Evolutionary conservation across 2,888 invertebrate species (phyloP).

Genomic region (Lottia scabra): DNA sequence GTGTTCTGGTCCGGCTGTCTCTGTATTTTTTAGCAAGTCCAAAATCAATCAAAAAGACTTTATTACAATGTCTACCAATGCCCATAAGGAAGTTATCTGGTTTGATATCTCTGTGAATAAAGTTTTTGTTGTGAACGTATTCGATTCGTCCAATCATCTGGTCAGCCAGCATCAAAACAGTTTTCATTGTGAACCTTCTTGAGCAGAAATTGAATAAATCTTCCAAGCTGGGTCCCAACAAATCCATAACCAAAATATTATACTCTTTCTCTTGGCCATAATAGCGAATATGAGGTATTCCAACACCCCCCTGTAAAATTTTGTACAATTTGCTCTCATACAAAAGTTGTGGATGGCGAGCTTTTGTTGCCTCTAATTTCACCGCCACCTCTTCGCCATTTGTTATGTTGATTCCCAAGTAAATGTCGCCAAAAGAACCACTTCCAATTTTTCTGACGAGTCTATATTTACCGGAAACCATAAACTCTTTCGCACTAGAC

Average conservation of each 20-base stretch:
- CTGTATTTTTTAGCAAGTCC: constrained; percentile 99
- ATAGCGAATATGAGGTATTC: constrained; percentile 68
- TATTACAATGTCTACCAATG: constrained; percentile 69
- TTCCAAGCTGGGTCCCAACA: constrained; percentile 76
- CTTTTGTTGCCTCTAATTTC: constrained; percentile 72
- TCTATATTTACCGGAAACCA: constrained; percentile 66
- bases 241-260: constrained; percentile 99
- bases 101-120: constrained; percentile 87
- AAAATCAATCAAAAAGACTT: constrained; percentile 96
- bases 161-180: constrained; percentile 99
- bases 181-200: constrained; percentile 98
- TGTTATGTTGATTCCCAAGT: constrained; percentile 68
- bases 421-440: constrained; percentile 70
- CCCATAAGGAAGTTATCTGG: constrained; percentile 75
- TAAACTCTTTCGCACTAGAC: constrained; percentile 59
- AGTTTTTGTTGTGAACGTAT: constrained; percentile 98
- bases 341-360: constrained; percentile 72
- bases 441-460: constrained; percentile 69
- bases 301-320: constrained; percentile 72
- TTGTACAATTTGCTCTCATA: constrained; percentile 74
- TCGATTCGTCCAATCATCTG: constrained; percentile 85
- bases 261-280: constrained; percentile 90
- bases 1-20: constrained; percentile 90
- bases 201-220: constrained; percentile 97
- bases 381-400: constrained; percentile 72